Evolutionary conservation across 1,140 invertebrate genomes (phyloP), one percentile per base, ranked within the genome.

Genomic region (Drosophila auraria): DNA sequence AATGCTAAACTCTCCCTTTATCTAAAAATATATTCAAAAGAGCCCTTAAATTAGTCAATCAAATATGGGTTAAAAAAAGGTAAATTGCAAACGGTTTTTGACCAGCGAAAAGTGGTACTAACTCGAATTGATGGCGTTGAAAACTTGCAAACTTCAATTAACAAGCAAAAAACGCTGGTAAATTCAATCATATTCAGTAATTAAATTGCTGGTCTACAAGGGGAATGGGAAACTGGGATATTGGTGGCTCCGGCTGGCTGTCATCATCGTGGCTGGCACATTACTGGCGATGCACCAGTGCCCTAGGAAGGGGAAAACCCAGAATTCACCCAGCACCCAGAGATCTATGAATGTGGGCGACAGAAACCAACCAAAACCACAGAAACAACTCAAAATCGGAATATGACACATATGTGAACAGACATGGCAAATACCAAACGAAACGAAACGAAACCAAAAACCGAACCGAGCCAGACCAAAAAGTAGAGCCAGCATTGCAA

Each of bases 381-480:
- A 87, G 81, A 84, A 89, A 89, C 81, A 87, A 84, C 84, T 89
- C 83, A 83, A 89, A 83, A 83, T 89, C 78, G 78, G 81, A 87
- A 84, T 84, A 89, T 87, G 81, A 89, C 81, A 89, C 84, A 89
- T 89, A 89, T 87, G 84, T 77, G 70, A 83, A 80, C 81, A 78
- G 75, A 83, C 80, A 78, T 68, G 74, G 70, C 73, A 79, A 78
- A 87, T 83, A 72, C 65, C 84, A 87, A 87, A 80, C 83, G 75
- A 65, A 72, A 74, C 62, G 56, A 66, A 73, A 77, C 62, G 54
- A 77, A 77, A 70, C 64, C 61, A 42, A 74, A 63, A 59, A 40
- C 62, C 40, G 44, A 73, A 60, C 63, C 56, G 14, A 70, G 36
- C 57, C 42, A 70, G 54, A 57, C 70, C 54, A 42, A 68, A 78